Conservation (phyloP, 2,888 invertebrate species). For the Callimorpha dominula region DNA sequence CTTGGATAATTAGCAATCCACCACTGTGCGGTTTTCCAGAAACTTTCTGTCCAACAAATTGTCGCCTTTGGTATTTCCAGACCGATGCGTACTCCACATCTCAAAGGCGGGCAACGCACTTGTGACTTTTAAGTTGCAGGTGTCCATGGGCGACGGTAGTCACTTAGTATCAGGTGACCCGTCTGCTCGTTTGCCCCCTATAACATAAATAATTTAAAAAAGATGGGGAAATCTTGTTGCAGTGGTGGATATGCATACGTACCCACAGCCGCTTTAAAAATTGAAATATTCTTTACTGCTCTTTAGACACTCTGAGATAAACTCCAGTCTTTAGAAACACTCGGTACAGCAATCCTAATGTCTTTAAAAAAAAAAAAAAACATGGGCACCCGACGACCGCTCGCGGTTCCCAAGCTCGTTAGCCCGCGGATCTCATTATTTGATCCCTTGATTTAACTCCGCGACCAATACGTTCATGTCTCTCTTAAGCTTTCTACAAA, state of each 20-base stretch:
- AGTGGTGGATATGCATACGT: not conserved
- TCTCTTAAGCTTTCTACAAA: slow-evolving; percentile 1
- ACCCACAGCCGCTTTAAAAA: not conserved
- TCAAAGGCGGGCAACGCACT: no score
- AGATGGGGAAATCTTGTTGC: not conserved
- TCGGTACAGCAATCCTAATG: not conserved
- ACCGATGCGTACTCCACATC: no score
- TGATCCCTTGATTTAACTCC: slow-evolving; percentile 13
- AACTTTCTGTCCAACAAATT: no score
- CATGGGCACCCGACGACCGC: slow-evolving; percentile 10
- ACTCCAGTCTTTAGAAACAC: not conserved
- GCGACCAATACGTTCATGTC: not conserved
- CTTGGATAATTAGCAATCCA: no score
- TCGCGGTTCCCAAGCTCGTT: slow-evolving; percentile 13
- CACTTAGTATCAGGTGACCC: not conserved
- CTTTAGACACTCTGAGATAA: not conserved
- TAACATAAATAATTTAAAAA: not conserved
- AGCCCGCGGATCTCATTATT: slow-evolving; percentile 28
- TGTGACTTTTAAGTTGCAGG: no score
- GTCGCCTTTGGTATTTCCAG: no score
- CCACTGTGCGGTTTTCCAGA: no score
- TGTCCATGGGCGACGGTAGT: no score
- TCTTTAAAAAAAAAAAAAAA: no score
- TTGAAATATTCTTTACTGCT: not conserved
- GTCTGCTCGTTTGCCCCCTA: no score